Evolutionary conservation across 92 coral and sea anemone genomes (phyloP).

Genomic region (Umimayanthus kanabou): DNA sequence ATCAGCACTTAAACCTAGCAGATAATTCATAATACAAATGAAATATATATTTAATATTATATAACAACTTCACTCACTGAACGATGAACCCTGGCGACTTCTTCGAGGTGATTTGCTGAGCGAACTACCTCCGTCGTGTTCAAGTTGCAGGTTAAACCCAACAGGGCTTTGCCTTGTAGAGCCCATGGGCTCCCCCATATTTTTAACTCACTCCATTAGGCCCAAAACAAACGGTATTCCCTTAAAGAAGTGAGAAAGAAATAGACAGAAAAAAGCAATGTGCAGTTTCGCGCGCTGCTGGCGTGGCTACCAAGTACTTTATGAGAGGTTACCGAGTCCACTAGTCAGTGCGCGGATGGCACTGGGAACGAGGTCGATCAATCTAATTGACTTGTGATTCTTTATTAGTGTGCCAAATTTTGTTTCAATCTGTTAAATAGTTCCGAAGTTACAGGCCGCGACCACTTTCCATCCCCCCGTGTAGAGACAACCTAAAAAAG

Average conservation of each 20-base stretch:
- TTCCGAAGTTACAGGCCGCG: no score
- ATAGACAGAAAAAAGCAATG: not conserved
- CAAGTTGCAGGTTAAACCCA: constrained; percentile 78
- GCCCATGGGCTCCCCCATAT: constrained; percentile 75
- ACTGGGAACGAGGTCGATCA: no score
- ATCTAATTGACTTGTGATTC: no score
- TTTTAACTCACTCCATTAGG: constrained; percentile 37
- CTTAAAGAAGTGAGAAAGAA: constrained; percentile 26
- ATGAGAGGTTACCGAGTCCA: no score
- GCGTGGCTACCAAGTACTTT: constrained; percentile 20
- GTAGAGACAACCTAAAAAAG: no score
- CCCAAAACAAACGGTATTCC: not conserved
- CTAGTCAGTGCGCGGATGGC: no score
- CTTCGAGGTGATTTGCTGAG: constrained; percentile 61
- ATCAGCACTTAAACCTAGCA: not conserved
- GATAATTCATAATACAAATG: no score
- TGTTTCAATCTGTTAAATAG: no score
- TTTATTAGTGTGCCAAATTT: no score
- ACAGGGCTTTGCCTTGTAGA: constrained; percentile 55
- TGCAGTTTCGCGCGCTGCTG: not conserved
- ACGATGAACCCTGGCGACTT: constrained; percentile 47
- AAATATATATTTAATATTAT: no score
- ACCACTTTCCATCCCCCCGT: no score
- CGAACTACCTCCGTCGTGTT: constrained; percentile 52
- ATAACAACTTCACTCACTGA: constrained; percentile 41